Evolutionary conservation across 2,113 vertebrate genomes (phyloP).

Genomic region (Noturus placidus): DNA sequence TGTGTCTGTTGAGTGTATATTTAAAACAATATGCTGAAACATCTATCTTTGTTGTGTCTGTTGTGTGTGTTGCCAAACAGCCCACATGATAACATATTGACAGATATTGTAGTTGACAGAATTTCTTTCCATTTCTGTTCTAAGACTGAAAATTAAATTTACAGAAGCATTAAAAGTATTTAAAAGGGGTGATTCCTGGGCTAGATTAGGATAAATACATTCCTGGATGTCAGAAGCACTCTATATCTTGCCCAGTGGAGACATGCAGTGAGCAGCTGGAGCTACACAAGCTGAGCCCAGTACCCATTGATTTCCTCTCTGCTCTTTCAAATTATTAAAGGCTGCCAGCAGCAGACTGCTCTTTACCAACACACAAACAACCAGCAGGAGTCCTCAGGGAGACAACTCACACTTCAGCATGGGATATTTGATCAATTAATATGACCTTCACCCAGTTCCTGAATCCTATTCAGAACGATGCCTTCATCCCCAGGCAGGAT

Average conservation of each 20-base stretch:
- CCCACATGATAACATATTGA: constrained; percentile 67
- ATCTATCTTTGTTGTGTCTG: constrained; percentile 21
- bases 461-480: constrained; percentile 42
- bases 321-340: constrained; percentile 58
- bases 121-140: constrained; percentile 54
- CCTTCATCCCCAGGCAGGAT: constrained; percentile 45
- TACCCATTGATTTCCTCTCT: constrained; percentile 68
- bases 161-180: constrained; percentile 64
- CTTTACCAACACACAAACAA: constrained; percentile 62
- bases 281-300: constrained; percentile 33
- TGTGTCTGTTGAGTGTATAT: not conserved
- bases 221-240: constrained; percentile 65
- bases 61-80: constrained; percentile 27
- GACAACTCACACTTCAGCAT: constrained; percentile 43
- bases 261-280: constrained; percentile 44
- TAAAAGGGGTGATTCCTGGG: constrained; percentile 61
- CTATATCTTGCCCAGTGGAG: constrained; percentile 64
- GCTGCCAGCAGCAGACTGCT: constrained; percentile 58
- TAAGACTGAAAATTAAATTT: constrained; percentile 55
- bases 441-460: constrained; percentile 63
- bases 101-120: constrained; percentile 53
- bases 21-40: constrained; percentile 29
- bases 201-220: constrained; percentile 72
- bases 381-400: constrained; percentile 34
- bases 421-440: constrained; percentile 67